Evolutionary conservation across 2,113 vertebrate species (phyloP).

Genomic region (Colinus virginianus): DNA sequence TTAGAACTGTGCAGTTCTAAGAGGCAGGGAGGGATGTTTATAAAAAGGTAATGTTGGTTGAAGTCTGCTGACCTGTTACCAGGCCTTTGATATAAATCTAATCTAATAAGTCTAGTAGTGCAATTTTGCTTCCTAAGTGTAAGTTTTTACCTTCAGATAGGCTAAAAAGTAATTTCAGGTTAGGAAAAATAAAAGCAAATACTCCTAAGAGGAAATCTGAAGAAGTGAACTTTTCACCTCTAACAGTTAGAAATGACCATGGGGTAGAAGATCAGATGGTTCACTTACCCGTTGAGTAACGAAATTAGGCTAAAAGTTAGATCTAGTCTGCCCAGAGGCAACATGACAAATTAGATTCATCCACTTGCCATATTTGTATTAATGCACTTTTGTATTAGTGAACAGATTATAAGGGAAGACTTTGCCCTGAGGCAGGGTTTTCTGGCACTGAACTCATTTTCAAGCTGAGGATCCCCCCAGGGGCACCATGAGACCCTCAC

Average conservation of each 20-base stretch:
- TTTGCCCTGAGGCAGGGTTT: conserved; percentile 45
- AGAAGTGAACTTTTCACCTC: conserved; percentile 66
- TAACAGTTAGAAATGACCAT: conserved; percentile 31
- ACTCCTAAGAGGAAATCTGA: conserved; percentile 18
- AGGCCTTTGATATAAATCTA: neutral
- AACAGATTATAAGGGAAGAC: conserved; percentile 39
- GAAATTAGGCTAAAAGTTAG: conserved; percentile 66
- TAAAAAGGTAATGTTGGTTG: neutral
- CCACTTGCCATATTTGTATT: conserved; percentile 9
- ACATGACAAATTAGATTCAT: conserved; percentile 68
- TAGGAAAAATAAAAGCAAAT: conserved; percentile 24
- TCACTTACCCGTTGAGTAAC: neutral
- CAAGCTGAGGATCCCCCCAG: conserved; percentile 6
- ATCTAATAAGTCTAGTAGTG: neutral
- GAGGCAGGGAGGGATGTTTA: neutral
- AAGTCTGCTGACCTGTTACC: neutral
- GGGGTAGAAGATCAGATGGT: conserved; percentile 49
- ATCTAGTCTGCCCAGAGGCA: conserved; percentile 49
- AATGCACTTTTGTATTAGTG: conserved; percentile 43
- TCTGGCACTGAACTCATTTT: conserved; percentile 51
- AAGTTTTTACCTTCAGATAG: neutral
- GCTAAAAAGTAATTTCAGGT: neutral
- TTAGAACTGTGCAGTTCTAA: neutral
- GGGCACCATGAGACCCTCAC: neutral
- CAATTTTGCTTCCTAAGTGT: neutral